These are phyloP conservation scores for Lasiommata megera DNA, from an alignment of 2,888 invertebrate species.

Conservation along the genomic window DNA sequence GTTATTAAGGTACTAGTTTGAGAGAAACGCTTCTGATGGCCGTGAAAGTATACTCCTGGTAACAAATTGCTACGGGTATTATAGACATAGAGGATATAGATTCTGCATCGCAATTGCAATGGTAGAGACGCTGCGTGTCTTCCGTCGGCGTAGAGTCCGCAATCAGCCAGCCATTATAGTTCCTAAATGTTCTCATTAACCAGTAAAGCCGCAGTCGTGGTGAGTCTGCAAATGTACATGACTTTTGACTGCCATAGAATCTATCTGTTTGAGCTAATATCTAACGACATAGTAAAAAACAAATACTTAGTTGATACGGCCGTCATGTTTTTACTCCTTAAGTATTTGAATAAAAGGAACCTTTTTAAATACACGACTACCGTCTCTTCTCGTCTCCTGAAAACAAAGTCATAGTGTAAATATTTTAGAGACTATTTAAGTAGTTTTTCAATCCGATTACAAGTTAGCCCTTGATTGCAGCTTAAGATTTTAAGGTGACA, in stretches of 20 bases:
- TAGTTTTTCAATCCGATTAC: too few relatives aligned
- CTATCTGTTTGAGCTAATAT: not conserved
- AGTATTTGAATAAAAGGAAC: too few relatives aligned
- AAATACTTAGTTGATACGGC: not conserved
- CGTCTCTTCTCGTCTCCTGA: too few relatives aligned
- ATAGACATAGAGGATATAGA: conserved; percentile 29
- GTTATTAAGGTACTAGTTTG: not conserved
- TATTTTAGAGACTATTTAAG: too few relatives aligned
- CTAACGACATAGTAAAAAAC: not conserved
- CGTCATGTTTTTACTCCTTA: not conserved
- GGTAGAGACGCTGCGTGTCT: conserved; percentile 39
- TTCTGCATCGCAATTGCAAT: conserved; percentile 35
- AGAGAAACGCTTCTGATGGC: not conserved
- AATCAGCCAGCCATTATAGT: conserved; percentile 62
- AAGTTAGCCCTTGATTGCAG: too few relatives aligned
- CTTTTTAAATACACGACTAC: too few relatives aligned
- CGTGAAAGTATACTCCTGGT: not conserved
- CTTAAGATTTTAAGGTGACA: too few relatives aligned
- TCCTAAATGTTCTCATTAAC: conserved; percentile 66
- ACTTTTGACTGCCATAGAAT: not conserved
- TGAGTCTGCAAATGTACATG: conserved; percentile 27
- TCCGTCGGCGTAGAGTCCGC: conserved; percentile 45
- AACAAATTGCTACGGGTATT: not conserved
- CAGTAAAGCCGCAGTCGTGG: conserved; percentile 46
- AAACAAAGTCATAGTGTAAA: too few relatives aligned